These are phyloP conservation scores for Hypotaenidia okinawae DNA, from an alignment of 2,797 vertebrate genomes.

Conservation along the genomic window DNA sequence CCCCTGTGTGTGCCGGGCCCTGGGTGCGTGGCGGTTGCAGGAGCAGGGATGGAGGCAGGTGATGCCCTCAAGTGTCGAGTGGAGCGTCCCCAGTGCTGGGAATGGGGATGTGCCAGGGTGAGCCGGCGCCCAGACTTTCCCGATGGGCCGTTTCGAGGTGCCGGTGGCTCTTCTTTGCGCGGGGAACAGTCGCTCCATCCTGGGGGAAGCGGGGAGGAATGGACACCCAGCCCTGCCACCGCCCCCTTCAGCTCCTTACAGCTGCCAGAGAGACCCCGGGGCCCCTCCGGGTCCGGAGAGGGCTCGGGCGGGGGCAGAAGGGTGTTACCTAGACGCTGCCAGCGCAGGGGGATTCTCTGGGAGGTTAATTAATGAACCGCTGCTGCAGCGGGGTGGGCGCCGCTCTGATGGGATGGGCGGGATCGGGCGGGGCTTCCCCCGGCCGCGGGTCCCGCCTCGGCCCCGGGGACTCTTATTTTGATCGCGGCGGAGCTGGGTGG, in stretches of 20 bases:
- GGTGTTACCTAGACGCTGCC: background rate
- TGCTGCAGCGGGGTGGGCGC: background rate
- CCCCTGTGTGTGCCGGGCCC: accelerated
- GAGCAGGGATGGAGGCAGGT: background rate
- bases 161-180: background rate
- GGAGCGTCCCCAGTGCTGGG: accelerated
- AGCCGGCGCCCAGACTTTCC: background rate
- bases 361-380: background rate
- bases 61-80: accelerated
- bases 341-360: accelerated
- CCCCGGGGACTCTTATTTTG: constrained; percentile 67
- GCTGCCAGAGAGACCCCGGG: background rate
- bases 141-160: accelerated
- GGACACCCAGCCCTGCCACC: background rate
- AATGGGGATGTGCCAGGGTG: accelerated
- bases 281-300: background rate
- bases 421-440: background rate
- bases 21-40: accelerated
- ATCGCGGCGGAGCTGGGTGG: background rate
- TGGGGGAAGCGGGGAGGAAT: too few species aligned
- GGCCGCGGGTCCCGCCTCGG: background rate
- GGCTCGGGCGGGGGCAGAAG: background rate
- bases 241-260: background rate
- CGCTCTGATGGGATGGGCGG: background rate
- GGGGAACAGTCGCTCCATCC: accelerated